Evolutionary conservation across 2,797 vertebrate species (phyloP), one percentile per base, ranked within the genome.

Genomic region (Potorous gilbertii): DNA sequence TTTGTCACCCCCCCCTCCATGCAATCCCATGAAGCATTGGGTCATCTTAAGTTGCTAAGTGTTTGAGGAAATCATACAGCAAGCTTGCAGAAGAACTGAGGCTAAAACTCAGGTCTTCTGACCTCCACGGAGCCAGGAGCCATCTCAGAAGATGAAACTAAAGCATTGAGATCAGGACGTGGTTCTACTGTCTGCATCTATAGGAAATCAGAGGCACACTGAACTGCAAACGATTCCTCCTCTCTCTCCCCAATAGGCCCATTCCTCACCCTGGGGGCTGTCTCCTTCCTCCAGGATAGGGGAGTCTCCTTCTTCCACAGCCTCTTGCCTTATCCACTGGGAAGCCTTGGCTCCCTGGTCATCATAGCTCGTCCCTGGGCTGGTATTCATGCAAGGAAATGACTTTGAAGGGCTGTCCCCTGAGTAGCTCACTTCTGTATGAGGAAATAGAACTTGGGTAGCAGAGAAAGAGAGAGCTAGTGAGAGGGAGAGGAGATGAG

Each of bases 341-440:
- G 52, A 96, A 34, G 94, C 91, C 56, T 97, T 97, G 95, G 87
- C 34, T 5, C 92, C 94, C 54, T 3, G 34, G 14, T 90, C 55
- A 62, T 92, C 92, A 5, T 0, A 10, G 54, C 89, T 91, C 74
- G 95, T 96, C 93, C 97, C 95, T 93, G 97, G 91, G 55, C 94
- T 93, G 50, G 66, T 52, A 92, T 56, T 89, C 92, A 56, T 27
- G 34, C 94, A 90, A 0, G 50, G 95, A 6, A 95, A 87, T 3
- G 94, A 50, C 97, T 97, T 98, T 1, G 94, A 91, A 46, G 52
- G 2, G 16, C 92, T 94, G 0, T 96, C 94, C 54, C 18, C 91
- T 55, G 97, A 91, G 92, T 97, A 96, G 93, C 90, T 95, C 96
- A 96, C 95, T 92, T 97, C 97, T 97, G 95, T 90, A 96, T 97